A percentile compares a stretch with the other conserved stretches of the same genome.
These are phyloP conservation scores for Stegophylla sp. DNA, from an alignment of 2,888 invertebrate species.

Conservation along the genomic window DNA sequence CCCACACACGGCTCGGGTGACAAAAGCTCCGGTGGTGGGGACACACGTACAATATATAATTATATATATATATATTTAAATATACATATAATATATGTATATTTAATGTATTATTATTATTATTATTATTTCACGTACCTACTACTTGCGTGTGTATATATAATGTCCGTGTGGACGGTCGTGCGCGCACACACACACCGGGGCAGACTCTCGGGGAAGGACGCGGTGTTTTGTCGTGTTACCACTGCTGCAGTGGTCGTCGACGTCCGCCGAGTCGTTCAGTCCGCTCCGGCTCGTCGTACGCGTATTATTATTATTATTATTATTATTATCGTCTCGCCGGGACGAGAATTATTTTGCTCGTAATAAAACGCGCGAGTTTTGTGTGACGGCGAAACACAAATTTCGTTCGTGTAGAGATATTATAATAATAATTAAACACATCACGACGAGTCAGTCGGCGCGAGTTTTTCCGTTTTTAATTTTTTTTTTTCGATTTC, in stretches of 20 bases:
- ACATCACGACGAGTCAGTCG: too few species aligned
- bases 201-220: slow-evolving; percentile 32
- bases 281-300: slow-evolving; percentile 10
- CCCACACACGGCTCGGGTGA: neutral
- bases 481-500: too few species aligned
- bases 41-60: neutral
- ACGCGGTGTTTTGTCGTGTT: slow-evolving; percentile 8
- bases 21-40: too few species aligned
- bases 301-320: too few species aligned
- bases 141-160: neutral
- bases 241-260: neutral
- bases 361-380: neutral
- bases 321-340: too few species aligned
- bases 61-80: too few species aligned
- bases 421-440: too few species aligned
- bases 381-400: neutral
- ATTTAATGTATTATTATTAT: neutral
- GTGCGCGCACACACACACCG: neutral
- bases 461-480: too few species aligned
- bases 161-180: neutral
- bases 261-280: neutral
- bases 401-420: too few species aligned
- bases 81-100: too few species aligned
- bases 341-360: too few species aligned
- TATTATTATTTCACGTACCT: too few species aligned